Evolutionary conservation across 1,140 invertebrate species (phyloP).

Genomic region (Saccostrea cuccullata): DNA sequence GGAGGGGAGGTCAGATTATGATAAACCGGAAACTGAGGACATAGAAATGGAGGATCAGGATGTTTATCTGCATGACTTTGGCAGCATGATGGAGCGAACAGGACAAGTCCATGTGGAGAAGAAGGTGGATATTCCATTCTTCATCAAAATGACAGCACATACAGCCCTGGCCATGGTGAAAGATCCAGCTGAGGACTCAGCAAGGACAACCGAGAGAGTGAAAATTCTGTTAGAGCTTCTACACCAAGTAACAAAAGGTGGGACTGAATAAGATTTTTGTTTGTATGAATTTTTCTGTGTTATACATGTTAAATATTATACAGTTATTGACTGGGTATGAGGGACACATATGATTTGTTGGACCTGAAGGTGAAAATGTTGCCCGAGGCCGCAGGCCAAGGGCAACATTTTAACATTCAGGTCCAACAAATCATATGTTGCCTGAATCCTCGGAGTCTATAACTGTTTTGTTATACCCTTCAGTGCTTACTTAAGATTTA

Average conservation of each 20-base stretch:
- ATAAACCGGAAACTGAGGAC: slow-evolving; percentile 8
- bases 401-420: no score
- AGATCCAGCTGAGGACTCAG: slow-evolving; percentile 51
- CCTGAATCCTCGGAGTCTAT: no score
- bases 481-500: no score
- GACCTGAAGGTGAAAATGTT: no score
- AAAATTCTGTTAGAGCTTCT: slow-evolving; percentile 59
- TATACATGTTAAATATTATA: no score
- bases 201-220: slow-evolving; percentile 63
- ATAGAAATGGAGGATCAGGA: slow-evolving; percentile 38
- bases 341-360: no score
- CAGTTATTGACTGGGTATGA: no score
- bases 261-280: no score
- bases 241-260: slow-evolving; percentile 30
- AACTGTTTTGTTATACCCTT: no score
- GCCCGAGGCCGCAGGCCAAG: no score
- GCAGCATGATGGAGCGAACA: not conserved
- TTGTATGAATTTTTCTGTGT: no score
- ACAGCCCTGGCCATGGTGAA: slow-evolving; percentile 65
- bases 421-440: no score
- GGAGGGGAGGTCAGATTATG: not conserved
- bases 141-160: slow-evolving; percentile 59
- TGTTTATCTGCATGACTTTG: not conserved
- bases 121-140: slow-evolving; percentile 41
- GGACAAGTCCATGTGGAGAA: slow-evolving; percentile 29